Base-by-base conservation (phyloP, 2,888 invertebrate genomes). In the Malthinus seriepunctatus region DNA sequence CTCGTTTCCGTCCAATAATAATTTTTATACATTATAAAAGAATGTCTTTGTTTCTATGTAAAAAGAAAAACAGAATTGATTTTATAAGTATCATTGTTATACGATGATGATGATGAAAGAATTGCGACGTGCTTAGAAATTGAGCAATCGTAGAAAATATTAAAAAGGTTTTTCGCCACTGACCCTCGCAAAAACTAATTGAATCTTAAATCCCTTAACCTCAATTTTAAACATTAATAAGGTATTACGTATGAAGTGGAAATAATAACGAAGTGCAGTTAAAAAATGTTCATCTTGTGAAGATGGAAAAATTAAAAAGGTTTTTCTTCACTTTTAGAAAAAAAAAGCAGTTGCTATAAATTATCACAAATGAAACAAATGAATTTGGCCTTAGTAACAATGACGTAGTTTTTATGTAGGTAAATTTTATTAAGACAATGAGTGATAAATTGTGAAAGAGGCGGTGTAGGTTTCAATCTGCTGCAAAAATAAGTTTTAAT, bases 31-130 rank as follows among this genome's bases (percentile, higher is more conserved):
- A 58, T 59, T 38, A 51, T 60, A 35, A 50, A 55, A 63, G 66
- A 66, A 66, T 66, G 64, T 61, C 57, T 62, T 67, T 67, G 67
- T 67, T 66, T 62, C 49, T 53, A 67, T 62, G 64, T 58, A 63
- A 67, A 65, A 65, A 62, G 56, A 51, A 65, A 62, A 59, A 51
- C 44, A 50, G 48, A 51, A 59, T 53, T 62, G 52, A 67, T 62
- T 54, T 60, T 49, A 63, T 62, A 59, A 54, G 56, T 58, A 59
- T 57, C 51, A 45, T 53, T 55, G 58, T 55, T 49, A 32, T 32
- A n/a, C 5, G n/a, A 37, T n/a, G 37, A 35, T 38, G 37, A 52
- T 51, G 39, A 45, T 23, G 51, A 15, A 58, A 33, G 55, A 35
- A 54, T 38, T 31, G 60, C 46, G 51, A 59, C 64, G 64, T 64